Evolutionary conservation across 2,113 vertebrate species (phyloP).

Genomic region (Sapayoa aenigma): DNA sequence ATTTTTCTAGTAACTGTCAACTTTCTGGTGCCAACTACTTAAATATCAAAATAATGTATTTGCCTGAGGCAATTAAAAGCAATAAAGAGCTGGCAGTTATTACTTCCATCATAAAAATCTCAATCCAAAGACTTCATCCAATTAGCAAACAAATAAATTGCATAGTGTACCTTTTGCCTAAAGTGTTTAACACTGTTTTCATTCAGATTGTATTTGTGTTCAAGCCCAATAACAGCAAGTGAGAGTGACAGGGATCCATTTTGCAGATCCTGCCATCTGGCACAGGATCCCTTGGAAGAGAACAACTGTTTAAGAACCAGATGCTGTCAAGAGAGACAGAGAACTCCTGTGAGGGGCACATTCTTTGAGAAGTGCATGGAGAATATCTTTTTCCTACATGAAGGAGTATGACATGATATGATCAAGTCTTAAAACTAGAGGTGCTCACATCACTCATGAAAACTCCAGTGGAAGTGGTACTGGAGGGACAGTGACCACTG

Average conservation of each 20-base stretch:
- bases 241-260: background rate
- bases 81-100: slow-evolving; percentile 3
- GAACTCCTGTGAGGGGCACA: background rate
- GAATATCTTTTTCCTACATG: background rate
- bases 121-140: background rate
- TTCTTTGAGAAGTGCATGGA: background rate
- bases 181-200: background rate
- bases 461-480: background rate
- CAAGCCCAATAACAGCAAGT: background rate
- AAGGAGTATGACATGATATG: background rate
- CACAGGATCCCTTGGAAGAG: background rate
- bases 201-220: background rate
- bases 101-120: background rate
- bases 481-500: background rate
- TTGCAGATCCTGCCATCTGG: background rate
- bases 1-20: slow-evolving; percentile 22
- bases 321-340: background rate
- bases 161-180: background rate
- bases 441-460: background rate
- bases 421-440: background rate
- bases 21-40: slow-evolving; percentile 30
- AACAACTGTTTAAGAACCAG: background rate
- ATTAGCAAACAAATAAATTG: slow-evolving; percentile 9
- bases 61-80: background rate
- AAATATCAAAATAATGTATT: slow-evolving; percentile 21